Percentiles rank a stretch among this genome's conserved stretches.
Evolutionary conservation across 2,113 vertebrate genomes (phyloP).

Genomic region (Anhinga rufa): DNA sequence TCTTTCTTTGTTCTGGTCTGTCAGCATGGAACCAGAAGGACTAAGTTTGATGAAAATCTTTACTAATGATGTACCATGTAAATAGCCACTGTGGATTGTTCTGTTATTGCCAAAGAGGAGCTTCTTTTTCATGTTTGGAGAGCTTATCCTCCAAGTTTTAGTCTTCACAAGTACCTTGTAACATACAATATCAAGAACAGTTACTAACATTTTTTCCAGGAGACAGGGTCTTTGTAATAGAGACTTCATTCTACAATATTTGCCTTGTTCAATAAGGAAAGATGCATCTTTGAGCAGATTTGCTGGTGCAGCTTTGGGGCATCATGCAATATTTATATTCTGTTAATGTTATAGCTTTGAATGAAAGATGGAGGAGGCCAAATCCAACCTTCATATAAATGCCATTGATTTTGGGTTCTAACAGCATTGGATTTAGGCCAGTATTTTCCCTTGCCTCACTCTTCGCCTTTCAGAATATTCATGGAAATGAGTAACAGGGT

Average conservation of each 20-base stretch:
- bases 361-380: conserved; percentile 19
- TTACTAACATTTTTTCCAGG: background rate
- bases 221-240: background rate
- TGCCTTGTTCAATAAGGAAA: conserved; percentile 22
- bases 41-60: background rate
- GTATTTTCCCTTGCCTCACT: background rate
- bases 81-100: background rate
- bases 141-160: background rate
- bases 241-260: conserved; percentile 7
- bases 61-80: background rate
- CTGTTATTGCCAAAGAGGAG: background rate
- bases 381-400: conserved; percentile 20
- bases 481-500: conserved; percentile 51
- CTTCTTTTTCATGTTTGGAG: background rate
- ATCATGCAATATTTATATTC: conserved; percentile 52
- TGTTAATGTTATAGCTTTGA: conserved; percentile 26
- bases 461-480: conserved; percentile 32
- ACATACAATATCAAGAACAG: background rate
- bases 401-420: conserved; percentile 23
- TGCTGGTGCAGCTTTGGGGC: conserved; percentile 33
- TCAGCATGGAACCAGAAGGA: background rate
- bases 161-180: background rate
- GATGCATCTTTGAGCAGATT: conserved; percentile 10
- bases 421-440: background rate
- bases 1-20: background rate